Evolutionary conservation across 2,797 vertebrate genomes (phyloP), one percentile per base, ranked within the genome.

Genomic region (Mormyrops boulengeri): DNA sequence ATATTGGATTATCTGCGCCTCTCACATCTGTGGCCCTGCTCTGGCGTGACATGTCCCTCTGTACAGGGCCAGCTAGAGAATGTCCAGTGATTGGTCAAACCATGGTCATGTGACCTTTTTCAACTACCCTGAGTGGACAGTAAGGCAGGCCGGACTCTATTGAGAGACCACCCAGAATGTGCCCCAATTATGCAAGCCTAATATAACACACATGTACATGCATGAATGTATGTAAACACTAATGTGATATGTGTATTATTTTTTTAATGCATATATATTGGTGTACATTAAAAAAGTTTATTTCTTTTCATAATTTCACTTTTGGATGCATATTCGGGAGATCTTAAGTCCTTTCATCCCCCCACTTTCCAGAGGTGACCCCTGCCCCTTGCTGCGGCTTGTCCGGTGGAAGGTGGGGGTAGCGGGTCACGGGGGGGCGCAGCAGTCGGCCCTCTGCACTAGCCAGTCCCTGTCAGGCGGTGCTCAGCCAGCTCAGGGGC

Each of bases 71-170:
- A 14, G 38, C 73, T 19, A 80, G 17, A n/a, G 73, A 41, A 80
- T 80, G 38, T 44, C n/a, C 84, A 49, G n/a, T 85, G 49, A 85
- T 85, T 85, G 84, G 94, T 94, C 93, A 94, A 92, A 93, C 93
- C 90, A 92, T 91, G 94, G 94, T 94, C 95, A 95, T 95, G 93
- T 96, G 95, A 94, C 14, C 34, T 3, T 80, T 80, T 44, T 38
- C 14, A 94, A 92, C 73, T 92, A 92, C 93, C 93, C 93, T 41
- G 94, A 96, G 95, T 94, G 26, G 95, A 95, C 94, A 95, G 95
- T 94, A 94, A 94, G 84, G 84, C 11, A 49, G 84, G 22, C 49
- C n/a, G 4, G 47, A 30, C 84, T 50, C 44, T 85, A 12, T 17
- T 85, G 82, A 85, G 41, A 85, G 84, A 26, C 84, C 84, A 50